Evolutionary conservation across 2,113 vertebrate genomes (phyloP), one percentile per base, ranked within the genome.

Genomic region (Columba livia): DNA sequence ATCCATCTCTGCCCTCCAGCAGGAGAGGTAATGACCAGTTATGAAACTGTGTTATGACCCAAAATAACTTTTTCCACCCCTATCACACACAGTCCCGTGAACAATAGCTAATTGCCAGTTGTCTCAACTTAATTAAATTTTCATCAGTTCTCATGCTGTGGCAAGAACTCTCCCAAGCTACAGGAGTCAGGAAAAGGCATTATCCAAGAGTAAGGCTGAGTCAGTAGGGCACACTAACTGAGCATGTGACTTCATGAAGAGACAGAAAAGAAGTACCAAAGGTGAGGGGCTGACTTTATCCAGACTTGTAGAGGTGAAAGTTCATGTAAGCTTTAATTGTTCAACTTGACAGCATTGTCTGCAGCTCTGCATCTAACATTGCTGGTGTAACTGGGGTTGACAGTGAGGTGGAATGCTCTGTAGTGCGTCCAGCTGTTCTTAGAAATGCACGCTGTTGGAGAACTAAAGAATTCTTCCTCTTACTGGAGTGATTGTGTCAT

Each of bases 31-130:
- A 93, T 77, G 47, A 90, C 70, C 51, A 88, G 75, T 95, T 97
- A 96, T 92, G 94, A 98, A 97, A 95, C 94, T 85, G 62, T 48
- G 71, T 51, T 81, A 69, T 62, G 95, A 92, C 85, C 92, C 95
- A 95, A 97, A 97, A 97, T 96, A 97, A 88, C 93, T 97, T 93
- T 90, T 96, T 82, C 72, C 31, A 88, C 81, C 77, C 26, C n/a
- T 94, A 64, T 88, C 94, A 84, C 62, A 92, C 89, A 78, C 66
- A 88, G 73, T 89, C 85, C 77, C 28, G 26, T 96, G 91, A 96
- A 88, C 87, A 97, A 92, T 88, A 96, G 89, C 81, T 95, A 88
- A 85, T 94, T 93, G 69, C 90, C 85, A 79, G 56, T 95, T 94
- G 48, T 90, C 84, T 90, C 26, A 71, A 34, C 23, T 62, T 90